These are phyloP conservation scores for Glyphotaelius pellucidus DNA, from an alignment of 2,888 invertebrate genomes.

Conservation along the genomic window DNA sequence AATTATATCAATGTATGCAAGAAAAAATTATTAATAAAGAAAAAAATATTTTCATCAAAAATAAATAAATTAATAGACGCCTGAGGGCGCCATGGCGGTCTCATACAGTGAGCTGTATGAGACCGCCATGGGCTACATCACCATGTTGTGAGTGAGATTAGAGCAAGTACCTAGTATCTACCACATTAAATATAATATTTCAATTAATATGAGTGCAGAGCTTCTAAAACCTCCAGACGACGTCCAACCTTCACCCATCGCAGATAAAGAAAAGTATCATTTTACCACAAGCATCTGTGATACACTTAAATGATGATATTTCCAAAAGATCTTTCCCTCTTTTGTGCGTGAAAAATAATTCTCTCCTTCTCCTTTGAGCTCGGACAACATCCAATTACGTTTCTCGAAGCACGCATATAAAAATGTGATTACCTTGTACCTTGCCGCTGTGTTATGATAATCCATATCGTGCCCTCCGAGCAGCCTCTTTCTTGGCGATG, in stretches of 20 bases:
- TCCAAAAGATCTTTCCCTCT: conserved; percentile 43
- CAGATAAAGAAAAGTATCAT: conserved; percentile 18
- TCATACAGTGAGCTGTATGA: no score
- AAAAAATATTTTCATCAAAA: no score
- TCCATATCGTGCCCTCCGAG: conserved; percentile 45
- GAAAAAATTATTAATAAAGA: no score
- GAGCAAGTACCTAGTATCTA: background rate
- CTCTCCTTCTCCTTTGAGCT: conserved; percentile 51
- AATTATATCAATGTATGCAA: no score
- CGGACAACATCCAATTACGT: conserved; percentile 65
- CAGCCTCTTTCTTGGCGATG: conserved; percentile 18
- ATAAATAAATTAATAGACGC: no score
- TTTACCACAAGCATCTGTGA: conserved; percentile 9
- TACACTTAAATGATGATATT: conserved; percentile 47
- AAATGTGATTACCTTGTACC: conserved; percentile 62
- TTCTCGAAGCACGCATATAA: conserved; percentile 55
- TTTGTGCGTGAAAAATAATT: conserved; percentile 57
- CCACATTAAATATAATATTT: no score
- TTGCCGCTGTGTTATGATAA: conserved; percentile 63
- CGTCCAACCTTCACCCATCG: background rate
- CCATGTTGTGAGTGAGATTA: background rate
- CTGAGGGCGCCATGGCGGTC: no score
- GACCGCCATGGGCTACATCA: background rate
- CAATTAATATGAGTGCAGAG: background rate
- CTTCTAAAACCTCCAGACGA: background rate